These are phyloP conservation scores for Tenrec ecaudatus DNA, from an alignment of 2,113 vertebrate genomes.

Conservation along the genomic window DNA sequence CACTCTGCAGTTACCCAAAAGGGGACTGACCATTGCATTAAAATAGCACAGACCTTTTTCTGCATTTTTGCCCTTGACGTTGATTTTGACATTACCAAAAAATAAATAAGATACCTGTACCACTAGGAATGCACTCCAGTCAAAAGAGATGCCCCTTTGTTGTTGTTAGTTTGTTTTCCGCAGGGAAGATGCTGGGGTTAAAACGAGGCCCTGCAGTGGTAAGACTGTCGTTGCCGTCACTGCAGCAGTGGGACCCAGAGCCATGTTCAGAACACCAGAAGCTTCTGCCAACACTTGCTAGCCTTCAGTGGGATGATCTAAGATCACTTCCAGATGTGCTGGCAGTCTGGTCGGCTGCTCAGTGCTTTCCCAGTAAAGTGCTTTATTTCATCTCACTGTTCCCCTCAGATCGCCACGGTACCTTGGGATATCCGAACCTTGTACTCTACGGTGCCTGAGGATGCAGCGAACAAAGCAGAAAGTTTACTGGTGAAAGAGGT, in stretches of 20 bases:
- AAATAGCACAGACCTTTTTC: not conserved
- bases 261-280: not conserved
- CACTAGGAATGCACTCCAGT: slow-evolving; percentile 8
- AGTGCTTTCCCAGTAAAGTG: not conserved
- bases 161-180: slow-evolving; percentile 10
- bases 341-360: not conserved
- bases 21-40: not conserved
- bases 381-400: slow-evolving; percentile 54
- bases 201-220: not conserved
- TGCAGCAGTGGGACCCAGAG: not conserved
- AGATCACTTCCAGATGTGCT: not conserved
- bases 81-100: slow-evolving; percentile 14
- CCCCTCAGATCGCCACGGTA: slow-evolving; percentile 91
- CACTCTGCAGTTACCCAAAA: not conserved
- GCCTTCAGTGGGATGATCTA: not conserved
- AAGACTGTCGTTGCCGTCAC: not conserved
- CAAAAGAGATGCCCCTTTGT: not conserved
- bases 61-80: not conserved
- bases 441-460: slow-evolving; percentile 95
- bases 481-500: slow-evolving; percentile 99
- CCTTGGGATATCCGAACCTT: slow-evolving; percentile 94
- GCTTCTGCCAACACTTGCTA: not conserved
- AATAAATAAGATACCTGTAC: not conserved
- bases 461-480: slow-evolving; percentile 93
- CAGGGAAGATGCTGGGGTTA: not conserved